These are phyloP conservation scores for Bergia sp. DNA, from an alignment of 92 coral and sea anemone species.

Conservation along the genomic window DNA sequence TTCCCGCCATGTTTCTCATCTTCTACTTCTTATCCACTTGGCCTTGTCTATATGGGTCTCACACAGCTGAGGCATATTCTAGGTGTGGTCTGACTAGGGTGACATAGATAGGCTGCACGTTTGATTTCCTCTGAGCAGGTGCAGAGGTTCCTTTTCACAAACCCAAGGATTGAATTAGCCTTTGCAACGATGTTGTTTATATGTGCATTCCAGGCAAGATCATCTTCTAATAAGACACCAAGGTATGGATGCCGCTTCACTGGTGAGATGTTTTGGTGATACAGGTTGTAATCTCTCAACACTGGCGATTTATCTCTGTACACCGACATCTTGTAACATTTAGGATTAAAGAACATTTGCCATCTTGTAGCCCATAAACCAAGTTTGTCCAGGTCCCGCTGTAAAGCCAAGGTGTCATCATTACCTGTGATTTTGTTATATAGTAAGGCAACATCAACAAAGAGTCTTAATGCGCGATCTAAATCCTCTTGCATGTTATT, in stretches of 20 bases:
- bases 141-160: no score
- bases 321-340: conserved; percentile 33
- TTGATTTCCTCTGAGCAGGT: no score
- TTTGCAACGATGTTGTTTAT: conserved; percentile 42
- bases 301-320: conserved; percentile 50
- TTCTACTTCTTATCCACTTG: no score
- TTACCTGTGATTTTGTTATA: conserved; percentile 50
- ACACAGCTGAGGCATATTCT: no score
- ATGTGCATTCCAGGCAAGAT: conserved; percentile 52
- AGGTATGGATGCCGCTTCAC: conserved; percentile 60
- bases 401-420: conserved; percentile 33
- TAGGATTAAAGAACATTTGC: conserved; percentile 43
- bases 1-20: no score
- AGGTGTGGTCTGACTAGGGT: no score
- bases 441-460: conserved; percentile 43
- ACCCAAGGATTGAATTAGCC: no score
- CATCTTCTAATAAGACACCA: conserved; percentile 45
- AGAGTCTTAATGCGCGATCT: conserved; percentile 50
- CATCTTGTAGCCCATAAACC: conserved; percentile 48
- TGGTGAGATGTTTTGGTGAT: conserved; percentile 48
- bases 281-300: conserved; percentile 50
- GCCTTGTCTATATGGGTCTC: no score
- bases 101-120: no score
- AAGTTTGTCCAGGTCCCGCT: conserved; percentile 44
- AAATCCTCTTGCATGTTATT: conserved; percentile 30